Percentiles rank a stretch among this genome's conserved stretches.
Conservation (phyloP, 2,113 vertebrate species). For the Eulacestoma nigropectus region DNA sequence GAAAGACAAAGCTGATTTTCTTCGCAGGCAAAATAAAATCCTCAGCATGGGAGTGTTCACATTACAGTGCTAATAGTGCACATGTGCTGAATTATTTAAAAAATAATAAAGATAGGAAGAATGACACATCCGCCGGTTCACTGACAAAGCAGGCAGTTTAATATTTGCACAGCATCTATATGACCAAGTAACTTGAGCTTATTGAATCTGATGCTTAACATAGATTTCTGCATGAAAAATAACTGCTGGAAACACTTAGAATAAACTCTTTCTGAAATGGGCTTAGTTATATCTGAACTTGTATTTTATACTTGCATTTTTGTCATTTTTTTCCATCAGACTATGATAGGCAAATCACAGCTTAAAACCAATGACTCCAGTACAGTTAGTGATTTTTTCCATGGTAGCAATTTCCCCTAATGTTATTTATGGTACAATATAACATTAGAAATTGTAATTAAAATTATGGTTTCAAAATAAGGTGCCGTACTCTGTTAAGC, state of each 20-base stretch:
- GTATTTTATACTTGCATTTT: neutral
- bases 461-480: neutral
- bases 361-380: neutral
- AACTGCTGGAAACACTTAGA: neutral
- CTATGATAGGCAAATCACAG: neutral
- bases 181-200: neutral
- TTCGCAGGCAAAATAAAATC: conserved; percentile 45
- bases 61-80: neutral
- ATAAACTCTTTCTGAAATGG: neutral
- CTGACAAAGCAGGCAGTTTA: neutral
- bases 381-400: neutral
- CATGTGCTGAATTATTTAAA: conserved; percentile 51
- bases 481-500: neutral
- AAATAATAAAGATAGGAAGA: conserved; percentile 45
- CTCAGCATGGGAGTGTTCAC: neutral
- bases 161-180: neutral
- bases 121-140: neutral
- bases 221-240: neutral
- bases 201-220: neutral
- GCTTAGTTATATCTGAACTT: neutral
- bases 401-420: neutral
- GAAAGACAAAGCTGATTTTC: conserved; percentile 11
- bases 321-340: neutral
- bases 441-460: neutral
- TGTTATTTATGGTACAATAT: neutral